Evolutionary conservation across 1,140 invertebrate genomes (phyloP).

Genomic region (Eumeta japonica): DNA sequence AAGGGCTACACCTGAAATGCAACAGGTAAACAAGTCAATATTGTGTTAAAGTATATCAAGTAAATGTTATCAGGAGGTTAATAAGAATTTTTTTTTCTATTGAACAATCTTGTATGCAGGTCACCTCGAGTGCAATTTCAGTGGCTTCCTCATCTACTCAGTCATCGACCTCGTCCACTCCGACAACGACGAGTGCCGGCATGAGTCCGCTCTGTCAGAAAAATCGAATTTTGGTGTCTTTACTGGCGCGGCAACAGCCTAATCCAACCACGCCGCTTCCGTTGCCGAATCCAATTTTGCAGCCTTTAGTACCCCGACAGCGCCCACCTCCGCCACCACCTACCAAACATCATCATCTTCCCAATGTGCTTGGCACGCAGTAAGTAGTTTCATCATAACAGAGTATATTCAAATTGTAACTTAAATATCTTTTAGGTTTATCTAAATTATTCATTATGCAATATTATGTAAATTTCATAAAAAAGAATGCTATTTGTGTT

Average conservation of each 20-base stretch:
- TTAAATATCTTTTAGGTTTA: neutral
- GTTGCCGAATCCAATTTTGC: slow-evolving; percentile 36
- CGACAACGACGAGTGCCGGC: slow-evolving; percentile 41
- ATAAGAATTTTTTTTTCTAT: no score
- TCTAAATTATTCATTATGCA: neutral
- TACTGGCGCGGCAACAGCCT: slow-evolving; percentile 78
- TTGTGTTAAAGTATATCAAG: neutral
- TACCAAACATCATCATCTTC: slow-evolving; percentile 19
- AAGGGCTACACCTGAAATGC: slow-evolving; percentile 64
- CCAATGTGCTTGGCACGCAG: slow-evolving; percentile 37
- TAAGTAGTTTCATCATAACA: no score
- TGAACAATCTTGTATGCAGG: slow-evolving; percentile 17
- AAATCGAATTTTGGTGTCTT: slow-evolving; percentile 83
- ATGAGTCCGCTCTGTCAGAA: slow-evolving; percentile 74
- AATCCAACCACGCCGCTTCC: slow-evolving; percentile 61
- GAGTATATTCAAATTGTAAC: neutral
- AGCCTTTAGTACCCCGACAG: slow-evolving; percentile 28
- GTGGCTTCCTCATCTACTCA: slow-evolving; percentile 21
- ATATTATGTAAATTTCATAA: neutral
- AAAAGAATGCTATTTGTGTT: neutral
- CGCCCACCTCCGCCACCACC: slow-evolving; percentile 20
- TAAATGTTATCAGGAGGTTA: no score
- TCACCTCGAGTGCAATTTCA: slow-evolving; percentile 34
- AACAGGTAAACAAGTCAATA: slow-evolving; percentile 59
- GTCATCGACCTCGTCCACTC: slow-evolving; percentile 23